These are phyloP conservation scores for Drosophila prostipennis DNA, from an alignment of 2,888 invertebrate species.

Conservation along the genomic window DNA sequence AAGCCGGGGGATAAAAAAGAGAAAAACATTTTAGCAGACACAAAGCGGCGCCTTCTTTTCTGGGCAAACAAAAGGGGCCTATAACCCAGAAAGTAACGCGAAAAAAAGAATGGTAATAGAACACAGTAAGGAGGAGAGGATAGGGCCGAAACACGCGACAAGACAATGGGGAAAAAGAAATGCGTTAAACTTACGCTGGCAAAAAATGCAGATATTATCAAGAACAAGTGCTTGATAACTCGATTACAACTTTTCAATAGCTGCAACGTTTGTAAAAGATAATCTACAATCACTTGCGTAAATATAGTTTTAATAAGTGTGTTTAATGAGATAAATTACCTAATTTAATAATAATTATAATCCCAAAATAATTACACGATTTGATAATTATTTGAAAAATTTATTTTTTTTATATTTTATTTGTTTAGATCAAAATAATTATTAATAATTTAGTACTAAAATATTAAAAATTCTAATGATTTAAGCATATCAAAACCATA, in stretches of 20 bases:
- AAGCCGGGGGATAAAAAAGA: constrained; percentile 22
- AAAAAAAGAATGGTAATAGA: constrained; percentile 33
- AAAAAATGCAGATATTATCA: background rate
- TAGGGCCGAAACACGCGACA: constrained; percentile 19
- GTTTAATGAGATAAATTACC: no score
- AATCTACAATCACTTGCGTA: no score
- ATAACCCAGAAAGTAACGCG: constrained; percentile 38
- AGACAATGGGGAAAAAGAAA: constrained; percentile 20
- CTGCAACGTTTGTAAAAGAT: no score
- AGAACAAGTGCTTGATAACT: background rate
- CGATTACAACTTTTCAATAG: background rate
- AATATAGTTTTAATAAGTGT: no score
- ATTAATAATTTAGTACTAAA: no score
- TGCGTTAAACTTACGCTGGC: constrained; percentile 25
- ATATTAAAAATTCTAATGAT: no score
- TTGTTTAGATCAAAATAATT: no score
- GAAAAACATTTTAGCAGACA: constrained; percentile 71
- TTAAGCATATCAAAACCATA: no score
- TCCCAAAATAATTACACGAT: no score
- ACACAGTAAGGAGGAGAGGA: constrained; percentile 8
- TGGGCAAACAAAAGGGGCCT: constrained; percentile 43
- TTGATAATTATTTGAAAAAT: no score
- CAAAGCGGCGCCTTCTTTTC: constrained; percentile 71
- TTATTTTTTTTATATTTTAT: no score
- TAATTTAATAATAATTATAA: no score